These are phyloP conservation scores for Oscheius sp. DNA, from an alignment of 2,888 invertebrate species.

Conservation along the genomic window DNA sequence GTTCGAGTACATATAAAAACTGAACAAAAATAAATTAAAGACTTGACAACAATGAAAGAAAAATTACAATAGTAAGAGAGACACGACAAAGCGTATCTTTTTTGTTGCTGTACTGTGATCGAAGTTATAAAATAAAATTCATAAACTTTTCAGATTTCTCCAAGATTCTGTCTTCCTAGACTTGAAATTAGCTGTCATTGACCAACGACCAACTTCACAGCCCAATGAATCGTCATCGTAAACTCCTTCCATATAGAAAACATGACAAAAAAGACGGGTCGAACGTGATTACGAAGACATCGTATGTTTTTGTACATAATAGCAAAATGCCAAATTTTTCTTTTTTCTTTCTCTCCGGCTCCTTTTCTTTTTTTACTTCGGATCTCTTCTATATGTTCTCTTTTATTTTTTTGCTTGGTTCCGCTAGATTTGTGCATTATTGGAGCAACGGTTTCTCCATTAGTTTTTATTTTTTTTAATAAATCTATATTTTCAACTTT, in stretches of 20 bases:
- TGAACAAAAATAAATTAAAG: background rate
- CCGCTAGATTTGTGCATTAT: background rate
- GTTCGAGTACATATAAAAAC: background rate
- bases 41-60: no score
- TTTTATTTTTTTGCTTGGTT: background rate
- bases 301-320: background rate
- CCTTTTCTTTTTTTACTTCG: no score
- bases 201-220: background rate
- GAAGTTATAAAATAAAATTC: background rate
- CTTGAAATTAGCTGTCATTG: conserved; percentile 19
- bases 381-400: background rate
- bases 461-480: background rate
- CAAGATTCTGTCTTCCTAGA: conserved; percentile 54
- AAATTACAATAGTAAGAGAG: no score
- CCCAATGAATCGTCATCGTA: no score
- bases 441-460: background rate
- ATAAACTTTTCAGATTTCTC: conserved; percentile 47
- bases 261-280: background rate
- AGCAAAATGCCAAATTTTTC: background rate
- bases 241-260: background rate
- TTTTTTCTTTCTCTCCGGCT: background rate
- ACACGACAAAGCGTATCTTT: no score
- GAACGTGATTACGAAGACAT: background rate
- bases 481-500: background rate
- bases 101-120: background rate